A percentile compares a stretch with the other conserved stretches of the same genome.
These are phyloP conservation scores for Laticauda laticaudata DNA, from an alignment of 2,113 vertebrate genomes.

Conservation along the genomic window DNA sequence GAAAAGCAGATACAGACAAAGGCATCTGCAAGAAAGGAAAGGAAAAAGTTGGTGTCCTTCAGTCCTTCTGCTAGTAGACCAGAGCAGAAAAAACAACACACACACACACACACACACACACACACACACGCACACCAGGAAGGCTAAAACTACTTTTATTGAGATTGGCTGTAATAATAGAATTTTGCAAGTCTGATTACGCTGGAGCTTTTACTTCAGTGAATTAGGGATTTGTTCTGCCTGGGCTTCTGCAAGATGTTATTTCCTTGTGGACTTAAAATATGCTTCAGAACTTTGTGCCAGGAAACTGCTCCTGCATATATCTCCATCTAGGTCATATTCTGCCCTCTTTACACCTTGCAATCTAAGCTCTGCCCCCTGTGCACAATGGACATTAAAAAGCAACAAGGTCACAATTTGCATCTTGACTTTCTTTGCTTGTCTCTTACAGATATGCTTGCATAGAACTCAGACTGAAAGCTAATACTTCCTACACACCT, in stretches of 20 bases:
- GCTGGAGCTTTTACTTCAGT: neutral
- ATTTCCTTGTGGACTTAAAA: neutral
- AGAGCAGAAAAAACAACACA: neutral
- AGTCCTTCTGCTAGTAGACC: neutral
- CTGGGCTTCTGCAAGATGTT: neutral
- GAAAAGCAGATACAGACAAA: neutral
- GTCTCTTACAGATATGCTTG: neutral
- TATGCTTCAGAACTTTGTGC: neutral
- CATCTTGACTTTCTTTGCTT: neutral
- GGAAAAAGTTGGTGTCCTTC: neutral
- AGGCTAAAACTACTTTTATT: neutral
- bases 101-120: no score
- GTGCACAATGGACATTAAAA: neutral
- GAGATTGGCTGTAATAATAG: neutral
- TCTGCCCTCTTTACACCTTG: neutral
- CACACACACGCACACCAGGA: neutral
- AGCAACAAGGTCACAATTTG: neutral
- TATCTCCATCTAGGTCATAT: neutral
- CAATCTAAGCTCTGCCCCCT: neutral
- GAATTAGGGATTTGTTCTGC: neutral
- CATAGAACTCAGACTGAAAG: neutral
- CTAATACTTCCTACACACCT: neutral
- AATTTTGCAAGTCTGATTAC: neutral
- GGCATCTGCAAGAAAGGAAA: neutral
- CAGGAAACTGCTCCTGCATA: neutral